These are phyloP conservation scores for Limulus polyphemus DNA, from an alignment of 2,888 invertebrate species.

Conservation along the genomic window DNA sequence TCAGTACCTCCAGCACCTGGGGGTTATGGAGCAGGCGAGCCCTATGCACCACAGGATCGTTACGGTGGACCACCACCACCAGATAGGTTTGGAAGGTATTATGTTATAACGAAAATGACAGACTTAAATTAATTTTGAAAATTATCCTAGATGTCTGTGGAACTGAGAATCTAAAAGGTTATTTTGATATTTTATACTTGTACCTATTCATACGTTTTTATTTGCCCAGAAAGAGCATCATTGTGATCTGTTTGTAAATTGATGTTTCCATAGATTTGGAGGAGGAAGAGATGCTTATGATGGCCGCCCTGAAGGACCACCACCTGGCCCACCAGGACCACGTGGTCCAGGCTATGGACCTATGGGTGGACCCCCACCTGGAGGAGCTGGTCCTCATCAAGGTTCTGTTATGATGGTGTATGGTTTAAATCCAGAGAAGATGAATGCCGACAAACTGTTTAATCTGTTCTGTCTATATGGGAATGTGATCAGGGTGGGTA, in stretches of 20 bases:
- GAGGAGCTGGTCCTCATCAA: conserved; percentile 42
- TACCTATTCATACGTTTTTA: no score
- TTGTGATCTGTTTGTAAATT: no score
- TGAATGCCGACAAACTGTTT: conserved; percentile 91
- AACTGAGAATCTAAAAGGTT: no score
- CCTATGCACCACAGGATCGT: conserved; percentile 18
- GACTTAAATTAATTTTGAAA: no score
- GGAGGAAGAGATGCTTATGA: conserved; percentile 17
- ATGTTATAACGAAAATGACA: background rate
- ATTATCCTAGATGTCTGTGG: no score
- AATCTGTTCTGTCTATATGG: conserved; percentile 98
- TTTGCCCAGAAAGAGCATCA: no score
- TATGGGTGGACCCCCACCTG: conserved; percentile 13
- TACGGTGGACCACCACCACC: conserved; percentile 19
- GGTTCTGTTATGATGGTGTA: conserved; percentile 97
- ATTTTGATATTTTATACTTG: no score
- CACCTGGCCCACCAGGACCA: conserved; percentile 16
- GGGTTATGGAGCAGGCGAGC: conserved; percentile 11
- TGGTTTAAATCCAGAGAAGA: conserved; percentile 80
- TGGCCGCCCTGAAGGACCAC: conserved; percentile 6
- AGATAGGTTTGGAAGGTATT: conserved; percentile 13
- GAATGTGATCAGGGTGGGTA: conserved; percentile 95
- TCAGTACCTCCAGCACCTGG: conserved; percentile 8
- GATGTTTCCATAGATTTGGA: conserved; percentile 12
- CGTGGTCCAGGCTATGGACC: conserved; percentile 5